Evolutionary conservation across 1,140 invertebrate genomes (phyloP).

Genomic region (Harlomillsia oculata): DNA sequence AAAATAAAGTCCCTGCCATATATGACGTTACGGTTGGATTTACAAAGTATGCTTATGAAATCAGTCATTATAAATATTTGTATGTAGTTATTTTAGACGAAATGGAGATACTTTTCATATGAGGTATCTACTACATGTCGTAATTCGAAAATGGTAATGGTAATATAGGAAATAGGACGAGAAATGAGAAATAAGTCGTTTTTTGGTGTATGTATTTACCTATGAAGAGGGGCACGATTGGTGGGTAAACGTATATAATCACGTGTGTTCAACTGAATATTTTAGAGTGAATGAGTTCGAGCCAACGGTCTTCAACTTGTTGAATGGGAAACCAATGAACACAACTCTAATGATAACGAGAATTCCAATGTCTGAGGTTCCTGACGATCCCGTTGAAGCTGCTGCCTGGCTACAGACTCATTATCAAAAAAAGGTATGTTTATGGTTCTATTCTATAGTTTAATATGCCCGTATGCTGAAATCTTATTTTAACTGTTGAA

Average conservation of each 20-base stretch:
- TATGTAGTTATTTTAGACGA: conserved; percentile 9
- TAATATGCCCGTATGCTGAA: too few relatives aligned
- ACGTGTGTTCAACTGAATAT: too few relatives aligned
- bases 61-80: conserved; percentile 6
- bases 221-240: too few relatives aligned
- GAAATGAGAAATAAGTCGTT: too few relatives aligned
- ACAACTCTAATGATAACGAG: conserved; percentile 71
- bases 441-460: not conserved
- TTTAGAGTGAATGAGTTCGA: too few relatives aligned
- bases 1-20: conserved; percentile 57
- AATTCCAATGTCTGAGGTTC: conserved; percentile 69
- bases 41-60: conserved; percentile 43
- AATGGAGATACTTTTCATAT: too few relatives aligned
- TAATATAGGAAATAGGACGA: too few relatives aligned
- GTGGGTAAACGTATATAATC: too few relatives aligned
- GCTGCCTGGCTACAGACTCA: conserved; percentile 70
- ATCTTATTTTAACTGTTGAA: not conserved
- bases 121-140: too few relatives aligned
- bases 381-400: conserved; percentile 64
- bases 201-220: too few relatives aligned
- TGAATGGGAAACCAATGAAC: conserved; percentile 63
- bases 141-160: too few relatives aligned
- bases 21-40: conserved; percentile 78
- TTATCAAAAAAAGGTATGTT: conserved; percentile 63
- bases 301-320: conserved; percentile 67